These are phyloP conservation scores for Hypotaenidia philippensis DNA, from an alignment of 2,797 vertebrate species.

Conservation along the genomic window DNA sequence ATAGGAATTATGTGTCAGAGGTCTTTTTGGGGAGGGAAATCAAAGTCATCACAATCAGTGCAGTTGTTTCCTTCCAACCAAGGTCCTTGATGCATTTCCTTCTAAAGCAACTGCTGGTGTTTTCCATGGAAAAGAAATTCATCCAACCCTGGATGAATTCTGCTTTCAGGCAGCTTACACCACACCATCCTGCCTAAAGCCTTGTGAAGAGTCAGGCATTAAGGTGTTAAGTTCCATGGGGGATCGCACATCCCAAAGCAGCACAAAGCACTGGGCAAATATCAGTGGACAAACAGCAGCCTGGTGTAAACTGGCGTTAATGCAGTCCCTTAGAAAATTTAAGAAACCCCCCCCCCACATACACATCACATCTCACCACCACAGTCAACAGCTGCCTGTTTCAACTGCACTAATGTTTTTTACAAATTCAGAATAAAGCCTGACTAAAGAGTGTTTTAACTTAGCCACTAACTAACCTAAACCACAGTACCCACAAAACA, in stretches of 20 bases:
- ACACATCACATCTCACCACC: neutral
- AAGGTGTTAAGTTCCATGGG: neutral
- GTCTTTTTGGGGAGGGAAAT: neutral
- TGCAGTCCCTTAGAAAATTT: neutral
- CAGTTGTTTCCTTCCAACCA: constrained; percentile 21
- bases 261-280: neutral
- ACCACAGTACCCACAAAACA: neutral
- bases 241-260: neutral
- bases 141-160: neutral
- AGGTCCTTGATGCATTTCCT: neutral
- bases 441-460: neutral
- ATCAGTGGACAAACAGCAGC: neutral
- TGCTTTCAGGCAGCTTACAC: neutral
- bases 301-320: neutral
- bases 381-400: neutral
- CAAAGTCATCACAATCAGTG: neutral
- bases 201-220: neutral
- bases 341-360: fast-evolving
- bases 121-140: neutral
- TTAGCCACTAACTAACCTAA: neutral
- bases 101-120: neutral
- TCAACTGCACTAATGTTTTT: neutral
- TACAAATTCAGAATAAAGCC: neutral
- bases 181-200: neutral
- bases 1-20: constrained; percentile 1